Base-by-base conservation (phyloP, 2,113 vertebrate genomes). In the Gallinago jamesoni region DNA sequence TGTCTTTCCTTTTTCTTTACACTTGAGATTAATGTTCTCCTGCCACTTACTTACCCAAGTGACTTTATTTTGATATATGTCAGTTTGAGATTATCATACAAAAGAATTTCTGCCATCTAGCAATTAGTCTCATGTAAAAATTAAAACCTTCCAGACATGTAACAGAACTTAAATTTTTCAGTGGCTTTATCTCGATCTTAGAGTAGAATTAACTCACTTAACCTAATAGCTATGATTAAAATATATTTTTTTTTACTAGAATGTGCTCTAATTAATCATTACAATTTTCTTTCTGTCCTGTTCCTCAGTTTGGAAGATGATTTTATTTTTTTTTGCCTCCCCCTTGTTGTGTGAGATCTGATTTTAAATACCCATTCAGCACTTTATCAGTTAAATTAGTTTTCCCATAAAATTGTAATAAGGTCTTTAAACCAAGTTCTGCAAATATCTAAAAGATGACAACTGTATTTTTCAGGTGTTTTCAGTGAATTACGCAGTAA, bases 311-410 rank as follows among this genome's bases (percentile, higher is more conserved):
- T 7, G 5, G 56, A 24, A 31, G 95, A 37, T 37, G n/a, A n/a
- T n/a, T n/a, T 48, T 47, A 20, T 88, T 94, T 89, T 89, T 74
- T 95, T 90, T 20, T 53, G 8, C 25, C 7, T 3, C 4, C 47
- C 14, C 55, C 10, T 47, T 92, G 45, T 93, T 89, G 55, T 77
- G 52, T 75, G 67, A 94, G 80, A 95, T 90, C 87, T 84, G 93
- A 93, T 97, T 94, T 96, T 86, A 92, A 96, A 87, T 63, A 89
- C 63, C 68, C 94, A 57, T 70, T 84, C 75, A 78, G 66, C 74
- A 73, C 69, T 96, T 93, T 81, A 84, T 94, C 68, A 90, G 59
- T 60, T 74, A 89, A 81, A 75, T 73, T 82, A 81, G 28, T 66
- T 92, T 75, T 70, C 35, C 56, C 43, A 1, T 56, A 48, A 63